Evolutionary conservation across 2,113 vertebrate genomes (phyloP), one percentile per base, ranked within the genome.

Genomic region (Geococcyx californianus): DNA sequence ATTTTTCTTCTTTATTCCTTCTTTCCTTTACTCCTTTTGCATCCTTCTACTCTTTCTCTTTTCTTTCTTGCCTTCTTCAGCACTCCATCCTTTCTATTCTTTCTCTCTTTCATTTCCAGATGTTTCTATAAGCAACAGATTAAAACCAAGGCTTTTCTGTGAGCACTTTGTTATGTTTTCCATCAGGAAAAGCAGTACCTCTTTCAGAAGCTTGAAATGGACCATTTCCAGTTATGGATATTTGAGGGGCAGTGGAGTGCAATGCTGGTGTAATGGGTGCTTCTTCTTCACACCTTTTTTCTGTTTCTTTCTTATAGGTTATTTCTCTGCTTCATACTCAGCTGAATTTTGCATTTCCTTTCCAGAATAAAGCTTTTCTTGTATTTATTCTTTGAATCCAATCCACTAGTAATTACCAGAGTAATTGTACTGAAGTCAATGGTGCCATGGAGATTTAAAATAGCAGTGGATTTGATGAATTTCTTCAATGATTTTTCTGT

Each of bases 301-400:
- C 36, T 66, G 17, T 66, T 84, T 69, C 13, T 74, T 81, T 15
- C 5, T 68, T 33, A 9, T 11, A 52, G 7, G 28, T 67, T 55
- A 73, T 88, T 86, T 92, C 60, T 74, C 56, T 86, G 76, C 5
- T 94, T 80, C 7, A 69, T 93, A 84, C 36, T 70, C 28, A 54
- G 38, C 16, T 89, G 49, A 64, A 87, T 87, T 67, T 93, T 80
- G 14, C 80, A 67, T 79, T 87, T 97, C 29, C 8, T 10, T 56
- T 93, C 38, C 33, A 64, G 59, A 74, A 83, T 52, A 25, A 95
- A 95, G 20, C 17, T 93, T 87, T 95, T 90, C 18, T 70, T 82
- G 44, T 10, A 18, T 75, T 75, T 82, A 5, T 60, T 72, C 42
- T 85, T 93, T 42, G 47, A 81, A 66, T 10, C 15, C 18, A 45